Conservation (phyloP, 2,888 invertebrate genomes). For the Cepaea hortensis region DNA sequence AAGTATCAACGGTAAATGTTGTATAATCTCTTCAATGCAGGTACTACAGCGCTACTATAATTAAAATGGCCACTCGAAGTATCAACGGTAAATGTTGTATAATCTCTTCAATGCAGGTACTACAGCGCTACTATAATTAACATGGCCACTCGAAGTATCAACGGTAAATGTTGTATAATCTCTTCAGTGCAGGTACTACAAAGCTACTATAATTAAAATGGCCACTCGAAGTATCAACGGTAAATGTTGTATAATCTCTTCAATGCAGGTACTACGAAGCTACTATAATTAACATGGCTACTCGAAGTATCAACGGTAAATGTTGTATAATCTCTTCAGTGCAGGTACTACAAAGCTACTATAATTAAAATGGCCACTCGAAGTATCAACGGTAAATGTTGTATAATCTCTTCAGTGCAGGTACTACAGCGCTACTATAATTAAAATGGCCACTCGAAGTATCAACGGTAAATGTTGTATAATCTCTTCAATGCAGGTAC, state of each 20-base stretch:
- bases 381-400: no score
- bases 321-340: neutral
- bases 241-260: no score
- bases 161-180: no score
- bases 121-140: conserved; percentile 79
- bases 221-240: no score
- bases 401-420: conserved; percentile 60
- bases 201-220: conserved; percentile 78
- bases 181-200: conserved; percentile 77
- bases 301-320: no score
- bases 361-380: conserved; percentile 78
- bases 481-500: conserved; percentile 74
- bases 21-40: conserved; percentile 60
- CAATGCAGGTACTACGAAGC: conserved; percentile 79
- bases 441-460: no score
- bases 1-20: no score
- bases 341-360: conserved; percentile 79
- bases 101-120: conserved; percentile 74
- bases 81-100: no score
- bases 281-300: conserved; percentile 78
- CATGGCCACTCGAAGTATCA: no score
- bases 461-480: no score
- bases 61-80: no score
- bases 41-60: conserved; percentile 80
- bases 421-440: conserved; percentile 80